phyloP scores from a whole-genome alignment of 2,888 invertebrate species.

The Parascotia fuliginaria region DNA sequence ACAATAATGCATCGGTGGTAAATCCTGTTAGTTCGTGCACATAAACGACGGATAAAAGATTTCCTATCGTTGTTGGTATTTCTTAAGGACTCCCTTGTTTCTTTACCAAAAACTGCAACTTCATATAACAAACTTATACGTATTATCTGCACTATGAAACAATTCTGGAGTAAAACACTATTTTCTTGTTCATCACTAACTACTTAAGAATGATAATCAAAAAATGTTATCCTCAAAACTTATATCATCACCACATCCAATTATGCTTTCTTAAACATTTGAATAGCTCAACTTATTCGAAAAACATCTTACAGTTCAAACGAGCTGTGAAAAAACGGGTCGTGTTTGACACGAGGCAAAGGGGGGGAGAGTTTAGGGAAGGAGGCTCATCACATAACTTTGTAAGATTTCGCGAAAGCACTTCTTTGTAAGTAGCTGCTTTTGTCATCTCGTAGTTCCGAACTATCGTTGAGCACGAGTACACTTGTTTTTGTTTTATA shows the following conservation, averaged over 20 bases:
- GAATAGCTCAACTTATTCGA: constrained; percentile 30
- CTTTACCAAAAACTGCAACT: too few relatives aligned
- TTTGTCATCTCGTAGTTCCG: constrained; percentile 55
- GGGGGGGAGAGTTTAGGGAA: too few relatives aligned
- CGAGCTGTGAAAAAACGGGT: constrained; percentile 52
- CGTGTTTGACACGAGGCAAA: constrained; percentile 52
- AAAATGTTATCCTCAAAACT: constrained; percentile 1
- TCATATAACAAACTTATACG: too few relatives aligned
- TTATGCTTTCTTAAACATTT: constrained; percentile 10
- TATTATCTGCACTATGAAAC: too few relatives aligned
- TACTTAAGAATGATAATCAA: too few relatives aligned
- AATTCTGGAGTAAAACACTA: too few relatives aligned
- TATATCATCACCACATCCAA: background rate
- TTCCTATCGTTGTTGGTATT: too few relatives aligned
- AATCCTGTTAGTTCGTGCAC: too few relatives aligned
- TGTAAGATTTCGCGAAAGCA: constrained; percentile 56
- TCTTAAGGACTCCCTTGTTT: too few relatives aligned
- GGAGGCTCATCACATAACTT: constrained; percentile 59
- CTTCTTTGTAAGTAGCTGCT: constrained; percentile 55
- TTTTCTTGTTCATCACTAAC: too few relatives aligned
- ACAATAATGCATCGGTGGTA: too few relatives aligned
- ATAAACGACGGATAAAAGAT: too few relatives aligned
- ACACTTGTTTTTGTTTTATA: constrained; percentile 42
- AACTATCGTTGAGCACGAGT: constrained; percentile 54
- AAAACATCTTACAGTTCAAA: constrained; percentile 42